A percentile compares a stretch with the other conserved stretches of the same genome.
Conservation (phyloP, 2,888 invertebrate genomes). For the Tortricodes alternella region DNA sequence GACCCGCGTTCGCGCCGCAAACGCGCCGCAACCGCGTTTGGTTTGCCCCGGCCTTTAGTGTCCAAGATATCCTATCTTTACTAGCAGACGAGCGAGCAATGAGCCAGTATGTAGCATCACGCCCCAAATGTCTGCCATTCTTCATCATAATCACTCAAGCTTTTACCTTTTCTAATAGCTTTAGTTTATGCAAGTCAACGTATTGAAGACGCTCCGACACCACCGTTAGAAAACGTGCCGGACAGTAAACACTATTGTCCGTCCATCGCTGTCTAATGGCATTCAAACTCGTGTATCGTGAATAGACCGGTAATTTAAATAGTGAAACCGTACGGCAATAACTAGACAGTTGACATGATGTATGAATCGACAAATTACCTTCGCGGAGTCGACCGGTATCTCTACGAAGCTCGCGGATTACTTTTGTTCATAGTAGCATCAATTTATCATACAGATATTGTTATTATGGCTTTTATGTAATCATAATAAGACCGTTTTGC, state of each 20-base stretch:
- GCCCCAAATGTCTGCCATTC: not conserved
- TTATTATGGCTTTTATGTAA: constrained; percentile 19
- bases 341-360: constrained; percentile 28
- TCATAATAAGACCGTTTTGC: constrained; percentile 13
- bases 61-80: too few relatives aligned
- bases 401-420: too few relatives aligned
- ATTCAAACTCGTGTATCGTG: constrained; percentile 20
- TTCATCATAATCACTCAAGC: constrained; percentile 55
- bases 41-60: too few relatives aligned
- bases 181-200: constrained; percentile 43
- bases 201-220: constrained; percentile 31
- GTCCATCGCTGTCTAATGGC: constrained; percentile 12
- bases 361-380: constrained; percentile 26
- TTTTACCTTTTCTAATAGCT: constrained; percentile 57
- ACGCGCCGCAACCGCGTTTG: too few relatives aligned
- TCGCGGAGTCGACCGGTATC: too few relatives aligned
- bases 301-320: constrained; percentile 29
- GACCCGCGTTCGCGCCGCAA: too few relatives aligned
- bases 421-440: constrained; percentile 21
- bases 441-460: constrained; percentile 28
- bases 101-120: not conserved
- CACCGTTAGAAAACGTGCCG: constrained; percentile 41
- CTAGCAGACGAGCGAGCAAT: not conserved
- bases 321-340: constrained; percentile 20
- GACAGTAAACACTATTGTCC: constrained; percentile 39